Conservation (phyloP, 2,113 vertebrate genomes). For the Lycocorax pyrrhopterus region DNA sequence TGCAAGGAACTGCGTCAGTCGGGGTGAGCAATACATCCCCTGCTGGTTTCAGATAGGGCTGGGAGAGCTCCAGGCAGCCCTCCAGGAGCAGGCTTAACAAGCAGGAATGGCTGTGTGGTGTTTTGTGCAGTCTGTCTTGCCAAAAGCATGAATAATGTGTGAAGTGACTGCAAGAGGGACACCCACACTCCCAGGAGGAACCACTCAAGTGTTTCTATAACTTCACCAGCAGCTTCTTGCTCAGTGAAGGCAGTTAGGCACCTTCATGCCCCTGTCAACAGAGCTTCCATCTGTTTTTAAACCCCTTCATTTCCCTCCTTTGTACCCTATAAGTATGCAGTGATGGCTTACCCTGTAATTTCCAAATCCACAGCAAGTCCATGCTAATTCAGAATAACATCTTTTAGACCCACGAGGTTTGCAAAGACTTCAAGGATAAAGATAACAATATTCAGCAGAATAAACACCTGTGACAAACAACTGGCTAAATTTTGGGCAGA, state of each 20-base stretch:
- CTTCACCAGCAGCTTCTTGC: not conserved
- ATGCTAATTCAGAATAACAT: not conserved
- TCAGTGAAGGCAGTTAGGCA: not conserved
- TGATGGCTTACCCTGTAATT: not conserved
- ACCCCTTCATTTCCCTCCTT: not conserved
- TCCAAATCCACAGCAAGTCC: not conserved
- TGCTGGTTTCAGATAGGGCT: not conserved
- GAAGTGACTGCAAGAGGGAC: not conserved
- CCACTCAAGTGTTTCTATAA: not conserved
- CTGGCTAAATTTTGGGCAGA: not conserved
- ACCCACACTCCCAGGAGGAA: not conserved
- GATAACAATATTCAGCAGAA: not conserved
- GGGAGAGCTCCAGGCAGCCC: not conserved
- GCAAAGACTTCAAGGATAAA: not conserved
- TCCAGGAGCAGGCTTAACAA: not conserved
- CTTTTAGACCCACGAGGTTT: not conserved
- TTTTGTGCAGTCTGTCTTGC: not conserved
- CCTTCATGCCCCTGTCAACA: not conserved
- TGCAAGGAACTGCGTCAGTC: not conserved
- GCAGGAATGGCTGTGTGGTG: not conserved
- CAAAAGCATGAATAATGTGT: not conserved
- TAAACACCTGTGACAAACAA: not conserved
- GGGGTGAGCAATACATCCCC: no score
- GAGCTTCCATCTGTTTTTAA: not conserved
- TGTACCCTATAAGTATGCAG: not conserved